phyloP scores from a whole-genome alignment of 2,888 invertebrate genomes.

The Spodoptera exigua region DNA sequence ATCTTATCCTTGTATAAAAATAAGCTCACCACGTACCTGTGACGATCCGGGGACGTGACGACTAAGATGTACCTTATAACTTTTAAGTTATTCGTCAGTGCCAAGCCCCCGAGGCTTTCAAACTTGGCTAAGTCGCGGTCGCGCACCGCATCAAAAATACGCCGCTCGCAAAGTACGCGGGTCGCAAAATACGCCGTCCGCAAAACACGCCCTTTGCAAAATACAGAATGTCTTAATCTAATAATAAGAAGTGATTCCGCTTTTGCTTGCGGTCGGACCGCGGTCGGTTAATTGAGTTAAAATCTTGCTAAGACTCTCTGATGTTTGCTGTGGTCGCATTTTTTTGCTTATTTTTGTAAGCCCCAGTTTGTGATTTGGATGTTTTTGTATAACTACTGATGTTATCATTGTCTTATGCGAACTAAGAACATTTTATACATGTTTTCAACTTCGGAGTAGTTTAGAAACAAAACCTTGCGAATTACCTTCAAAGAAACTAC shows the following conservation, averaged over 20 bases:
- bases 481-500: no score
- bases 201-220: conserved; percentile 51
- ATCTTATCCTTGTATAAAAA: conserved; percentile 57
- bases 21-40: conserved; percentile 64
- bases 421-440: no score
- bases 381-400: conserved; percentile 1
- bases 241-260: conserved; percentile 59
- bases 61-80: conserved; percentile 61
- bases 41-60: conserved; percentile 59
- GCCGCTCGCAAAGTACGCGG: conserved; percentile 57
- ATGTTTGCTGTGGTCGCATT: conserved; percentile 42
- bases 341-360: conserved; percentile 17
- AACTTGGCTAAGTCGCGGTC: conserved; percentile 70
- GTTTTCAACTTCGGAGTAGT: no score
- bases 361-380: conserved; percentile 4
- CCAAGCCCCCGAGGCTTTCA: conserved; percentile 59
- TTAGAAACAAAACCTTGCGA: no score
- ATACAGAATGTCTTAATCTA: conserved; percentile 58
- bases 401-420: not conserved
- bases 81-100: conserved; percentile 72
- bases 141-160: conserved; percentile 72
- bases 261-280: conserved; percentile 57
- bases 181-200: conserved; percentile 51
- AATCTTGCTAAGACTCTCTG: conserved; percentile 48
- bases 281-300: conserved; percentile 57